phyloP scores from a whole-genome alignment of 92 coral and sea anemone species.

The Bergia puertoricense region DNA sequence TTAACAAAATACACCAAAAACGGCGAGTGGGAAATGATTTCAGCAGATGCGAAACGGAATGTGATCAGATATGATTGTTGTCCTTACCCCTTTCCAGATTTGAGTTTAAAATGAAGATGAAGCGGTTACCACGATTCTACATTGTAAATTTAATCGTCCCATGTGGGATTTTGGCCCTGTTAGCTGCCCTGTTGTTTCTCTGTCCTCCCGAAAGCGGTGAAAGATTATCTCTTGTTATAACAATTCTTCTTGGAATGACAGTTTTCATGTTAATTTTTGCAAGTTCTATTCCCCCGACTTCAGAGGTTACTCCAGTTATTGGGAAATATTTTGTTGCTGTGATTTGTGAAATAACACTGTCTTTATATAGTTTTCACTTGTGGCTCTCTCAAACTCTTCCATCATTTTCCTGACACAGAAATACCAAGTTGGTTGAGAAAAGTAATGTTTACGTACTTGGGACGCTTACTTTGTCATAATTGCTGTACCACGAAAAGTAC shows the following conservation, averaged over 20 bases:
- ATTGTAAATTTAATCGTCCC: constrained; percentile 81
- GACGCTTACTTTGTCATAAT: constrained; percentile 37
- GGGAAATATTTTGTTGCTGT: constrained; percentile 87
- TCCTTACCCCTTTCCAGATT: constrained; percentile 61
- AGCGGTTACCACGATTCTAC: constrained; percentile 73
- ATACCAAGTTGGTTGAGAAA: constrained; percentile 71
- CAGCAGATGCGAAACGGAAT: constrained; percentile 60
- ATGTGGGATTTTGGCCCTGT: constrained; percentile 74
- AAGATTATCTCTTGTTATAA: constrained; percentile 83
- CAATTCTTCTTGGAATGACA: constrained; percentile 87
- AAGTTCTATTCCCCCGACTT: constrained; percentile 87
- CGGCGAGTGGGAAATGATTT: constrained; percentile 74
- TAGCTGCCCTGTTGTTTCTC: constrained; percentile 74
- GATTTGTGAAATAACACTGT: constrained; percentile 72
- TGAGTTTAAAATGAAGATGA: constrained; percentile 64
- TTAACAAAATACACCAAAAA: constrained; percentile 49
- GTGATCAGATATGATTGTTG: constrained; percentile 69
- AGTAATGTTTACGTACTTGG: constrained; percentile 67
- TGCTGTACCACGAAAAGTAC: neutral
- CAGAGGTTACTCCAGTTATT: constrained; percentile 84
- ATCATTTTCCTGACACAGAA: constrained; percentile 75
- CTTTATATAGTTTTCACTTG: constrained; percentile 80
- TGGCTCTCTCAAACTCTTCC: constrained; percentile 69
- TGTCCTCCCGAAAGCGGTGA: constrained; percentile 97
- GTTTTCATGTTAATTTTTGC: constrained; percentile 88